Percentiles rank a stretch among this genome's conserved stretches.
Evolutionary conservation across 2,888 invertebrate species (phyloP).

Genomic region (Drosophila merina): DNA sequence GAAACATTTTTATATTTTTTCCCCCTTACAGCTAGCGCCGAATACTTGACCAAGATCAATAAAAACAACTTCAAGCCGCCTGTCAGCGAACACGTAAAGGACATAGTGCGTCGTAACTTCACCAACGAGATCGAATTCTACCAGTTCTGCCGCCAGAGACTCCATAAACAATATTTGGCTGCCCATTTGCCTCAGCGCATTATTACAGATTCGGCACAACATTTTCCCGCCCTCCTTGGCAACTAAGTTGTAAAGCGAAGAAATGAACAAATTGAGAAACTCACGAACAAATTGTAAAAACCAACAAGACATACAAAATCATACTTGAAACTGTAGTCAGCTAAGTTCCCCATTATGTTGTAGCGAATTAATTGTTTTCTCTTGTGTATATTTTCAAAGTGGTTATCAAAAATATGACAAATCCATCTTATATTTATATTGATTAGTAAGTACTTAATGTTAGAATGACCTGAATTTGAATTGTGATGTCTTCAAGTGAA

Average conservation of each 20-base stretch:
- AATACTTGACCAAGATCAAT: conserved; percentile 91
- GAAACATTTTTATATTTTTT: not conserved
- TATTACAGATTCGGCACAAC: conserved; percentile 56
- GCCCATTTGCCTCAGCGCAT: conserved; percentile 85
- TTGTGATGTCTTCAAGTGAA: conserved; percentile 76
- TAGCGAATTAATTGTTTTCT: conserved; percentile 36
- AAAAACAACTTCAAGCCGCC: conserved; percentile 94
- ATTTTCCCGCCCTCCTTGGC: conserved; percentile 22
- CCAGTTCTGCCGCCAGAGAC: conserved; percentile 93
- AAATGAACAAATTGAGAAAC: not conserved
- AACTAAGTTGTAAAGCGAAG: conserved; percentile 5
- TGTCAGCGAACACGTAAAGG: conserved; percentile 93
- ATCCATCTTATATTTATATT: conserved; percentile 60
- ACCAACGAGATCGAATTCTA: conserved; percentile 96
- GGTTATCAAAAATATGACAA: conserved; percentile 53
- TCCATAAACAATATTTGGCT: conserved; percentile 91
- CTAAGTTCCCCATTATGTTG: conserved; percentile 33
- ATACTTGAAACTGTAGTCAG: conserved; percentile 40
- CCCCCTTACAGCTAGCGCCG: conserved; percentile 87
- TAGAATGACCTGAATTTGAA: conserved; percentile 57
- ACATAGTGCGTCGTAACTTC: conserved; percentile 93
- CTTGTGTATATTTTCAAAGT: conserved; percentile 63
- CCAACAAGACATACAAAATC: conserved; percentile 23
- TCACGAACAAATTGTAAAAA: conserved; percentile 47
- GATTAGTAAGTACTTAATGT: conserved; percentile 55